Percentiles rank a stretch among this genome's conserved stretches.
Conservation (phyloP, 2,113 vertebrate species). For the Varanus salvator region DNA sequence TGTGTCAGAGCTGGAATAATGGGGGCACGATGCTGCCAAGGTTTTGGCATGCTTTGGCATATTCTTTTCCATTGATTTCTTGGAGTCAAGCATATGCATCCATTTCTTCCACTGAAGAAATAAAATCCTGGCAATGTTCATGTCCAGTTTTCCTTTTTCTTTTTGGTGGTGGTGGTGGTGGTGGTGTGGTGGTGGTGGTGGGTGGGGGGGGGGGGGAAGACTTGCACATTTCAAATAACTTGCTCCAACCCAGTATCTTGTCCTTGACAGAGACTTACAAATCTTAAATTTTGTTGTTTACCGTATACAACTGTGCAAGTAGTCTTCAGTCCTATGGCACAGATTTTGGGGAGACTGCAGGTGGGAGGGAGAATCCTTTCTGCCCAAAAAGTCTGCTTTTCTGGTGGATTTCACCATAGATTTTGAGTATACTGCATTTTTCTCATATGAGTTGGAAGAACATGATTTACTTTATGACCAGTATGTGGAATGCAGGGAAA, state of each 20-base stretch:
- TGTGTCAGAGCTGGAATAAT: neutral
- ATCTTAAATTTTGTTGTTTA: neutral
- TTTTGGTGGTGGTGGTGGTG: no score
- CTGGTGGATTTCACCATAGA: neutral
- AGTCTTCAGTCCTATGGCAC: neutral
- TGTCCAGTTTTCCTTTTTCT: no score
- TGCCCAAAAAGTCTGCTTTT: neutral
- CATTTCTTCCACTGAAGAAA: neutral
- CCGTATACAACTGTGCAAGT: neutral
- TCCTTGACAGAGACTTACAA: neutral
- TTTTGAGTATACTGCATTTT: neutral
- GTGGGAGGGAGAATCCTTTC: neutral
- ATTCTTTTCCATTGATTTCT: neutral
- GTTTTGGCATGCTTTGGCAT: neutral
- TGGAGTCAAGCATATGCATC: neutral
- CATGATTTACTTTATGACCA: conserved; percentile 7
- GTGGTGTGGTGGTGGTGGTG: no score
- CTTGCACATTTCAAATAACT: neutral
- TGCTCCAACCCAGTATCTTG: neutral
- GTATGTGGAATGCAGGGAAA: neutral
- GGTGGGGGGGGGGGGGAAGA: neutral
- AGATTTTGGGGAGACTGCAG: neutral
- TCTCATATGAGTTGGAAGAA: neutral
- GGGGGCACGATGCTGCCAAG: neutral
- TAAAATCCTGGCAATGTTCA: neutral